Conservation (phyloP, 2,113 vertebrate species). For the Copsychus sechellarum region DNA sequence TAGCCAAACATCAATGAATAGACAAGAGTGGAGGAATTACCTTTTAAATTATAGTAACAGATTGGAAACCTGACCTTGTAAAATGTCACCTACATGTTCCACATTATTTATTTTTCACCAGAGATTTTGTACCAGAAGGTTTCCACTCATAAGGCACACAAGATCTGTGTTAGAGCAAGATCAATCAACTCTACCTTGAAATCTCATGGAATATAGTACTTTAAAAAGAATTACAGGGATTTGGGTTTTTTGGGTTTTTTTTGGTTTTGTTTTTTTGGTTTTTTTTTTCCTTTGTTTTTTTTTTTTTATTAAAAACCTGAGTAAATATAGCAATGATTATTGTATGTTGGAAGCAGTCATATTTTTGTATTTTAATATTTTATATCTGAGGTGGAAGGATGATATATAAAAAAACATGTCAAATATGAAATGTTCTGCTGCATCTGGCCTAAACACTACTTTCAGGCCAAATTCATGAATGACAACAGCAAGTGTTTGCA, state of each 20-base stretch:
- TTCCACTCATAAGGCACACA: conserved; percentile 3
- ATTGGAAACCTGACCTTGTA: conserved; percentile 24
- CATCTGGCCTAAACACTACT: background rate
- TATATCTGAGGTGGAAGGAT: background rate
- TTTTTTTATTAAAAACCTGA: background rate
- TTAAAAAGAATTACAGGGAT: background rate
- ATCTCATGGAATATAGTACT: background rate
- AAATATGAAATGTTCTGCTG: background rate
- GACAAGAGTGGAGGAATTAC: background rate
- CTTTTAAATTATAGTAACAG: background rate
- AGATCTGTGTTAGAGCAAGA: conserved; percentile 6
- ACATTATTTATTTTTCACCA: conserved; percentile 37
- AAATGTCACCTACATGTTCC: conserved; percentile 38
- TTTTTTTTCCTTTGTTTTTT: background rate
- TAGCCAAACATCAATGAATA: background rate
- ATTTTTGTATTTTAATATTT: background rate
- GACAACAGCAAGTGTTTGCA: background rate
- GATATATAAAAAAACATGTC: background rate
- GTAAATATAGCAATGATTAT: background rate
- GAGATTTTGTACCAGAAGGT: background rate
- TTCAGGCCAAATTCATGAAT: background rate
- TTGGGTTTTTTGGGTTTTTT: background rate
- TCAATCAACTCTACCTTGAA: background rate
- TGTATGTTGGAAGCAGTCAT: background rate
- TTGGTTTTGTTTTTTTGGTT: background rate